Evolutionary conservation across 2,888 invertebrate species (phyloP), one percentile per base, ranked within the genome.

Genomic region (Chironomus tentans): DNA sequence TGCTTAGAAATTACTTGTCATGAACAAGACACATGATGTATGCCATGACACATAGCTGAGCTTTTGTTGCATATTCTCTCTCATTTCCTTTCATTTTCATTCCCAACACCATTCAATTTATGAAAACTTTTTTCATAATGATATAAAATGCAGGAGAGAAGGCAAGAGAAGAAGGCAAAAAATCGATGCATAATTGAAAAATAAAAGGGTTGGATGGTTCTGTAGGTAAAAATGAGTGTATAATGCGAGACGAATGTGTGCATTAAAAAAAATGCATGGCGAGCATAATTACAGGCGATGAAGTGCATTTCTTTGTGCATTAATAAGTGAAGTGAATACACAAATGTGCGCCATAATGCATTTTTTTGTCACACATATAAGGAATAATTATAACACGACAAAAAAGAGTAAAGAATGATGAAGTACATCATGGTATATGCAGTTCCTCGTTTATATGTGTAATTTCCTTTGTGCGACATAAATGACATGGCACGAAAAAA

Each of bases 271-370:
- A 72, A 18, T 72, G 61, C 72, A 72, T 72, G 72, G 72, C 72
- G 62, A 72, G 72, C 56, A 72, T 72, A 72, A 72, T 72, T 72
- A 72, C 61, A 62, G 62, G 61, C 72, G 72, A 72, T 50, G 62
- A 72, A 61, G 62, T 72, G 72, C 7, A 71, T 50, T 71, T 24
- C 15, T 24, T 50, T 50, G 38, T 71, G 50, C 61, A 71, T 71
- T 61, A 71, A 38, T 38, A 10, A 38, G 38, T 38, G 38, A 7
- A 38, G 38, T 70, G 70, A 70, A 50, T 48, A 71, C 71, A 50
- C 50, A 72, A 72, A 72, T 62, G 62, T 72, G 72, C 72, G 62
- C 62, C 62, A 72, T 72, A 62, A 62, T 62, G 72, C 72, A 72
- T 62, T 72, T 71, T 28, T 72, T 72, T 72, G 72, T 72, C 72